Evolutionary conservation across 1,140 invertebrate species (phyloP), one percentile per base, ranked within the genome.

Genomic region (Temnothorax curvispinosus): DNA sequence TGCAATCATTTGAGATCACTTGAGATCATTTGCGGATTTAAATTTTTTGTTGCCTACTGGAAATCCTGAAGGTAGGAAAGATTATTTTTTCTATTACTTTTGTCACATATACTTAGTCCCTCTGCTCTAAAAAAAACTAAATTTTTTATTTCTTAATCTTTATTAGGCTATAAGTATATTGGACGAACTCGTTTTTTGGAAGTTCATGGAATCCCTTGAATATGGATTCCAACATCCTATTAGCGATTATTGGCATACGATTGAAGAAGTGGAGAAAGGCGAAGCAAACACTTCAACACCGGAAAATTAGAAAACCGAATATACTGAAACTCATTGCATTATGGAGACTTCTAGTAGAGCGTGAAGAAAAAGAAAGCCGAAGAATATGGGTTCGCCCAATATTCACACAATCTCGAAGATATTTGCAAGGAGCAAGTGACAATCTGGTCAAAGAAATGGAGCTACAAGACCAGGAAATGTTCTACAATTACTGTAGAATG

Each of bases 401-500:
- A 50, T 52, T 71, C 69, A 52, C 44, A 32, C 11, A 52, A 32
- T 32, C 4, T 2, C 47, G 13, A 71, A 71, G 44, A 71, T 2
- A 18, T 18, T 50, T 71, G 7, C 47, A 71, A 27, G 69, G 69
- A 32, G 47, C 44, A 5, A 50, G 69, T 71, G 41, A 71, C 13
- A 71, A 71, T 50, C 41, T 71, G 9, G 41, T 71, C 4, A 27
- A 6, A 50, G 41, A 71, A 71, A 71, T 71, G 44, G 9, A 71
- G 6, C 13, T 71, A 8, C 11, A 18, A 71, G 67, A 71, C 11
- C 21, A 52, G 2, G 47, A 72, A 52, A 72, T 72, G 69, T 72
- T 72, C 27, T 52, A 72, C 47, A 72, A 72, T 52, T 72, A 52
- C 47, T 72, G 69, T 72, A 72, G 69, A 52, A 72, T 72, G 21